These are phyloP conservation scores for Tokudaia tokunoshimensis DNA, from an alignment of 2,797 vertebrate species.

Conservation along the genomic window DNA sequence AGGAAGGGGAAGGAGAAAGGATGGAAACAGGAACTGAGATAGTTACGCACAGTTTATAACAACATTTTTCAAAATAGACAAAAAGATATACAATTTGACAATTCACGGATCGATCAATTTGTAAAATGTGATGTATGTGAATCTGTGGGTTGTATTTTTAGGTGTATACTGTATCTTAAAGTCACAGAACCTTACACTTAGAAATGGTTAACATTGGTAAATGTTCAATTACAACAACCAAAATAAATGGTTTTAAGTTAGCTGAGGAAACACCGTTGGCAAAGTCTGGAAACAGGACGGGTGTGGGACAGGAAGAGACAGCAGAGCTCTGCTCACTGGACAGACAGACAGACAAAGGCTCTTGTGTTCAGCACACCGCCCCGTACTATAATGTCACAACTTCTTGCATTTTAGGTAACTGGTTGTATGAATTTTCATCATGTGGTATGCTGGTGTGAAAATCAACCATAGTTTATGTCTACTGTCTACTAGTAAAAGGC, in stretches of 20 bases:
- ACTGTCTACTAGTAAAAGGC: background rate
- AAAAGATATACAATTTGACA: background rate
- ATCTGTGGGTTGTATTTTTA: background rate
- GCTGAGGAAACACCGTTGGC: background rate
- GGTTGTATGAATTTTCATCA: conserved; percentile 1
- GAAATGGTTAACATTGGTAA: background rate
- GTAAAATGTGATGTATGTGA: background rate
- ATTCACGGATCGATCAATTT: background rate
- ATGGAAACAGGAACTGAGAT: background rate
- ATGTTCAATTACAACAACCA: background rate
- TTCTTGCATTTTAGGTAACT: background rate
- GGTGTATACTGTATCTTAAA: background rate
- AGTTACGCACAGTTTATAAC: background rate
- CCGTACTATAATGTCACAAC: background rate
- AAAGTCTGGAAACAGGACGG: background rate
- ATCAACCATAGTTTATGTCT: background rate
- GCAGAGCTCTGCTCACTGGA: background rate
- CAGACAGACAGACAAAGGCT: background rate
- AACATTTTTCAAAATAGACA: background rate
- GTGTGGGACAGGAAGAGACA: background rate
- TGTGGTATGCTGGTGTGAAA: background rate
- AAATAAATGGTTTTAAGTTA: background rate
- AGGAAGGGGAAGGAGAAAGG: background rate
- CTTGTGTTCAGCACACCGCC: background rate
- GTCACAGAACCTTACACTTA: background rate